Conservation (phyloP, 2,888 invertebrate genomes). For the Micoletzkya japonica region DNA sequence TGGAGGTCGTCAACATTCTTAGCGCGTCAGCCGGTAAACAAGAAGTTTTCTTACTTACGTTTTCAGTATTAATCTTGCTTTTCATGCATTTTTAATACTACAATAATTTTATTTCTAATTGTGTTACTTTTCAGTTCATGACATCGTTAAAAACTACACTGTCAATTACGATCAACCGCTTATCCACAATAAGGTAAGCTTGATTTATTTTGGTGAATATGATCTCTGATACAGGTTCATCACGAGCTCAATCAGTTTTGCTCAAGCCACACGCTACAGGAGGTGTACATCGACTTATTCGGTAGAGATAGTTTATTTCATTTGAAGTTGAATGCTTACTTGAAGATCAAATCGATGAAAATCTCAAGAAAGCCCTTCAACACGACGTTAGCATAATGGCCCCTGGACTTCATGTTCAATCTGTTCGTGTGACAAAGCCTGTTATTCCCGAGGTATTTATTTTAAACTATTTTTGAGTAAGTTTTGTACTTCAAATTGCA, state of each 20-base stretch:
- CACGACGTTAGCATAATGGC: slow-evolving; percentile 81
- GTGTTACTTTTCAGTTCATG: slow-evolving; percentile 76
- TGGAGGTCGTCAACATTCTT: too few relatives aligned
- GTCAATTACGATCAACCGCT: slow-evolving; percentile 86
- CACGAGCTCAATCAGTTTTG: slow-evolving; percentile 91
- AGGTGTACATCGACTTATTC: slow-evolving; percentile 86
- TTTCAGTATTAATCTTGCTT: too few relatives aligned
- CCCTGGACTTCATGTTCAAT: slow-evolving; percentile 79
- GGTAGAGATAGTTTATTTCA: slow-evolving; percentile 65
- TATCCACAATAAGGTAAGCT: slow-evolving; percentile 78
- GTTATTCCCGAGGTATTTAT: slow-evolving; percentile 78
- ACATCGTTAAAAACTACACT: slow-evolving; percentile 85
- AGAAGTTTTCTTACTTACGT: too few relatives aligned
- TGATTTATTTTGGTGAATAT: background rate
- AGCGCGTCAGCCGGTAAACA: too few relatives aligned
- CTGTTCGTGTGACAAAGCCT: slow-evolving; percentile 86
- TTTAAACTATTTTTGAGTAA: background rate
- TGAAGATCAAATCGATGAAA: slow-evolving; percentile 84
- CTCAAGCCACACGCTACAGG: slow-evolving; percentile 82
- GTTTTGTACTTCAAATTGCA: background rate
- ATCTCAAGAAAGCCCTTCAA: slow-evolving; percentile 81
- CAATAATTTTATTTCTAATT: too few relatives aligned
- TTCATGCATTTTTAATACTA: too few relatives aligned
- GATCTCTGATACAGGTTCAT: slow-evolving; percentile 34
- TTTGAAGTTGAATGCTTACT: background rate